A percentile compares a stretch with the other conserved stretches of the same genome.
Conservation (phyloP, 2,113 vertebrate genomes). For the Lasiurus cinereus region DNA sequence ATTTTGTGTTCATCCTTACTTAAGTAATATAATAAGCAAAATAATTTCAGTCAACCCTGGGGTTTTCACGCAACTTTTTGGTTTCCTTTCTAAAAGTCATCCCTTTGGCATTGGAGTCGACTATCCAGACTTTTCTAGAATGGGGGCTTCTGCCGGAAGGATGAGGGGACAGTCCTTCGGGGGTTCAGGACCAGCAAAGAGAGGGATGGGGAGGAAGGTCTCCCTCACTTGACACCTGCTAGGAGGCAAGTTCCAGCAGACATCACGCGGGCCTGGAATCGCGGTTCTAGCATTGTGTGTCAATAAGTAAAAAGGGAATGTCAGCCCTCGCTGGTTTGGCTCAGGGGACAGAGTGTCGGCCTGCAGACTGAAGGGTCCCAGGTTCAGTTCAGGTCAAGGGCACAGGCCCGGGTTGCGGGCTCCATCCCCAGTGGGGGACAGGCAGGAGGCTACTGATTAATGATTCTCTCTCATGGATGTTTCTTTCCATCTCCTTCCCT, state of each 20-base stretch:
- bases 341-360: too few species aligned
- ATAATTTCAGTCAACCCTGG: background rate
- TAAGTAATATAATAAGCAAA: conserved; percentile 33
- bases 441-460: too few species aligned
- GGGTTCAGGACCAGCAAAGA: background rate
- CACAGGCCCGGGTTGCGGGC: too few species aligned
- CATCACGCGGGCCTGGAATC: background rate
- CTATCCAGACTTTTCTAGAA: background rate
- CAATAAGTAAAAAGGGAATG: background rate
- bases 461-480: too few species aligned
- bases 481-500: too few species aligned
- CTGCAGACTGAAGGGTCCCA: too few species aligned
- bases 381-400: too few species aligned
- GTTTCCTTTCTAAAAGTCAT: conserved; percentile 6
- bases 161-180: background rate
- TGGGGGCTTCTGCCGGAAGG: background rate
- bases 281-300: background rate
- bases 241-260: background rate
- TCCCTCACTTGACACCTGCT: background rate
- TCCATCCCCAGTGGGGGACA: too few species aligned
- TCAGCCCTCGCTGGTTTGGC: too few species aligned
- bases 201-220: background rate
- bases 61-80: background rate
- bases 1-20: background rate
- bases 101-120: background rate